Conservation (phyloP, 1,140 invertebrate species). For the Drosophila nigromelanica region DNA sequence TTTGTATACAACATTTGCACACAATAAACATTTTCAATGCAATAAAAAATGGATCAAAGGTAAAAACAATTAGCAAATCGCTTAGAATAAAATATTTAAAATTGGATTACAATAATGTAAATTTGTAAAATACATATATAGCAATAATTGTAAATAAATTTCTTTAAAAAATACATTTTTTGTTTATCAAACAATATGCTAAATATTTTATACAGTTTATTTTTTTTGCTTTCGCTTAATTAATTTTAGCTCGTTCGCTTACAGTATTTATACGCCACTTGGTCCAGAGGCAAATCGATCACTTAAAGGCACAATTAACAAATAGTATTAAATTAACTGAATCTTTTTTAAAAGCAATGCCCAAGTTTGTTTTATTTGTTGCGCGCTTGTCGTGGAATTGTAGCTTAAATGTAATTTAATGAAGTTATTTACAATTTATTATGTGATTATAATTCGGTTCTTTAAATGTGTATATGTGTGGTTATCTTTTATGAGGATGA, state of each 20-base stretch:
- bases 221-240: conserved; percentile 9
- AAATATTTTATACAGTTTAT: conserved; percentile 62
- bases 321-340: conserved; percentile 70
- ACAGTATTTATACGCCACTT: conserved; percentile 47
- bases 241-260: conserved; percentile 28
- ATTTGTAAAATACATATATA: conserved; percentile 54
- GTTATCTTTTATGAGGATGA: conserved; percentile 27
- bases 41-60: conserved; percentile 45
- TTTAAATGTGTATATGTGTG: conserved; percentile 24
- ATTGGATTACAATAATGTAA: conserved; percentile 60
- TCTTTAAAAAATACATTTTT: conserved; percentile 68
- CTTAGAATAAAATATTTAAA: conserved; percentile 29
- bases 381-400: conserved; percentile 57
- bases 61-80: conserved; percentile 50
- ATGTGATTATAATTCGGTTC: conserved; percentile 26
- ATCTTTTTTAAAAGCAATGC: conserved; percentile 57
- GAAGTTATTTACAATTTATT: conserved; percentile 65
- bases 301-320: conserved; percentile 80
- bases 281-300: conserved; percentile 65
- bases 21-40: conserved; percentile 68
- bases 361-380: conserved; percentile 35
- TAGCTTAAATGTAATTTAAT: conserved; percentile 44
- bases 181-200: conserved; percentile 48
- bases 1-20: conserved; percentile 50
- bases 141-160: conserved; percentile 31